Conservation (phyloP, 1,140 invertebrate species). For the Odontomachus brunneus region DNA sequence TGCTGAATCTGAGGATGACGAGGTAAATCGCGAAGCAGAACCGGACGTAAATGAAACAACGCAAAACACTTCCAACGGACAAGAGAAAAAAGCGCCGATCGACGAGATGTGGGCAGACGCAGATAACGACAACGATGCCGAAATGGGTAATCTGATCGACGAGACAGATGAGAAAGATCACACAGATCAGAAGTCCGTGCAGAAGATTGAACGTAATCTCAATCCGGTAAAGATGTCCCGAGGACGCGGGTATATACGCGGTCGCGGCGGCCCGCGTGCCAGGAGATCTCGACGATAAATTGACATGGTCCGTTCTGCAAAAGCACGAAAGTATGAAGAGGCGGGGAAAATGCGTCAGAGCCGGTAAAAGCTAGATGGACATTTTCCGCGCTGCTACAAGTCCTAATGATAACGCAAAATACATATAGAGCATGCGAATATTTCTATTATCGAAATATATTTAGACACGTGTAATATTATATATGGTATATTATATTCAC, state of each 20-base stretch:
- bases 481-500: constrained; percentile 8
- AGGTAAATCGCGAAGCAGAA: constrained; percentile 58
- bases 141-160: constrained; percentile 79
- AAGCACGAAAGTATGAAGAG: constrained; percentile 17
- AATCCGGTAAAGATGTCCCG: constrained; percentile 60
- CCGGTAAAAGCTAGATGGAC: not conserved
- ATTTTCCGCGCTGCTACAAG: constrained; percentile 17
- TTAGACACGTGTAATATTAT: constrained; percentile 18
- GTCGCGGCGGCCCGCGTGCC: constrained; percentile 79
- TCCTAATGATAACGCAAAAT: constrained; percentile 7
- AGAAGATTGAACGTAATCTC: constrained; percentile 65
- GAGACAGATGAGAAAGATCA: constrained; percentile 78
- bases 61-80: constrained; percentile 32
- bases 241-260: constrained; percentile 71
- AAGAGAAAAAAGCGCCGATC: constrained; percentile 69
- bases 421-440: not conserved
- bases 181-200: constrained; percentile 57
- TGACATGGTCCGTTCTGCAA: not conserved
- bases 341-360: not conserved
- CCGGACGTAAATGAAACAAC: constrained; percentile 48
- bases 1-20: constrained; percentile 75
- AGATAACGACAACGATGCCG: constrained; percentile 79
- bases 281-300: constrained; percentile 82
- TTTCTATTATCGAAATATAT: constrained; percentile 30
- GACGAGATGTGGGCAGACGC: constrained; percentile 80